Conservation (phyloP, 2,888 invertebrate species). For the Alviniconcha strummeri region DNA sequence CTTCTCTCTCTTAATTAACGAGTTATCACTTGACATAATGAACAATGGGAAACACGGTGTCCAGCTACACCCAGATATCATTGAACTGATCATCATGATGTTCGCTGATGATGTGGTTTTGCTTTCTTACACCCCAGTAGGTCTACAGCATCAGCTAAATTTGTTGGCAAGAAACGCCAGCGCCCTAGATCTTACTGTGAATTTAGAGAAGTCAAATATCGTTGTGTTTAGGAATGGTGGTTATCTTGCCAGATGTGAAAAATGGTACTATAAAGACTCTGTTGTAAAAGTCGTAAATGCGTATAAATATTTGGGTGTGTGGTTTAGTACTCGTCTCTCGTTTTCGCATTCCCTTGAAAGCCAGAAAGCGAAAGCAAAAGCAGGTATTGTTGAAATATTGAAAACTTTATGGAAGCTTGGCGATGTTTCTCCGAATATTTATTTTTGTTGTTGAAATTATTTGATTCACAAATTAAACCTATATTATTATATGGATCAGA, state of each 20-base stretch:
- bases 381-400: not conserved
- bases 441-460: not conserved
- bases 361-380: not conserved
- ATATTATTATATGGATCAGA: not conserved
- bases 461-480: slow-evolving; percentile 13
- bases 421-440: no score
- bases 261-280: not conserved
- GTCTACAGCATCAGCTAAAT: slow-evolving; percentile 1
- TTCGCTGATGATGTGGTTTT: slow-evolving; percentile 12
- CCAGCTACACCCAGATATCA: not conserved
- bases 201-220: not conserved
- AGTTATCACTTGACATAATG: not conserved
- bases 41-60: slow-evolving; percentile 1
- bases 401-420: not conserved
- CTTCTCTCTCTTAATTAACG: slow-evolving; percentile 2
- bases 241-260: slow-evolving; percentile 4
- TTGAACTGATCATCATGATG: not conserved
- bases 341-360: not conserved
- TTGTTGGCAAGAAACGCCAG: not conserved
- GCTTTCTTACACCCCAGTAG: not conserved
- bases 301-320: not conserved
- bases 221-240: slow-evolving; percentile 5
- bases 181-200: not conserved
- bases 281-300: not conserved
- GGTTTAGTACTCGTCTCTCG: not conserved